Conservation (phyloP, 2,888 invertebrate species). For the Calameuta pallipes region DNA sequence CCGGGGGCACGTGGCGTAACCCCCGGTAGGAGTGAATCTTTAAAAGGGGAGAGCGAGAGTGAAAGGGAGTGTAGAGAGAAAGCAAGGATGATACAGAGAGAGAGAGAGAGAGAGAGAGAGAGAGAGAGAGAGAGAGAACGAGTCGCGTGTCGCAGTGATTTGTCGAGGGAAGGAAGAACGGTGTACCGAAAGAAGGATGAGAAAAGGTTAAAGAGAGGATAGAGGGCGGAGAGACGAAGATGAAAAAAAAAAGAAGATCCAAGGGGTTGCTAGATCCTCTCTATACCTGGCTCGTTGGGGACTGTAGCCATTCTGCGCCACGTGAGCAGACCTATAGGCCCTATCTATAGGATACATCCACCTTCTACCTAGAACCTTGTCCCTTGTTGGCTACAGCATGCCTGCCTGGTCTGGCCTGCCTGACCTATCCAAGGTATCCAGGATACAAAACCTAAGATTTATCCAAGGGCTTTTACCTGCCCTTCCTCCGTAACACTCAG, state of each 20-base stretch:
- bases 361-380: constrained; percentile 31
- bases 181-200: constrained; percentile 3
- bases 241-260: constrained; percentile 22
- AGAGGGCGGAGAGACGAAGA: constrained; percentile 19
- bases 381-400: constrained; percentile 42
- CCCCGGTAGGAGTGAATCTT: neutral
- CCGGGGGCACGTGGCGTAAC: constrained; percentile 3
- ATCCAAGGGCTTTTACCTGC: constrained; percentile 56
- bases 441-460: constrained; percentile 40
- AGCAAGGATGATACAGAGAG: constrained; percentile 23
- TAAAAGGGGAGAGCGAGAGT: neutral
- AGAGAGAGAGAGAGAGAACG: constrained; percentile 1
- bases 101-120: constrained; percentile 13
- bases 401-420: constrained; percentile 36
- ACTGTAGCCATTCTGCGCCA: constrained; percentile 15
- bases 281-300: neutral
- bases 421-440: constrained; percentile 57
- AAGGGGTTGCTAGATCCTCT: constrained; percentile 7
- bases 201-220: constrained; percentile 20
- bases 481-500: constrained; percentile 9
- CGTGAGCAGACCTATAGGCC: constrained; percentile 7
- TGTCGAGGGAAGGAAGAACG: constrained; percentile 1
- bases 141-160: constrained; percentile 7
- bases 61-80: constrained; percentile 11
- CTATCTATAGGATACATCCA: neutral